A percentile compares a stretch with the other conserved stretches of the same genome.
Conservation (phyloP, 2,113 vertebrate species). For the Sitta europaea region DNA sequence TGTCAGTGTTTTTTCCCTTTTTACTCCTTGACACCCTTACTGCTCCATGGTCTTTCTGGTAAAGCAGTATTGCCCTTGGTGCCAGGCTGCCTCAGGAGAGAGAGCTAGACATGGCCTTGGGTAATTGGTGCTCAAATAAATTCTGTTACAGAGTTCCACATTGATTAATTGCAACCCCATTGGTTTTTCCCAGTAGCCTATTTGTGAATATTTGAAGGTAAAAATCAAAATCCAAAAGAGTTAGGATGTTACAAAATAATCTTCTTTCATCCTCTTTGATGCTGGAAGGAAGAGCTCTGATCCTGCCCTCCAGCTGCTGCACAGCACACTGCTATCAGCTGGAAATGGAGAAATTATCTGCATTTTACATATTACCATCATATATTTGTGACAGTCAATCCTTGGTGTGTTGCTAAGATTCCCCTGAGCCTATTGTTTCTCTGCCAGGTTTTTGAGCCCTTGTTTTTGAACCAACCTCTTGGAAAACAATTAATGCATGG, state of each 20-base stretch:
- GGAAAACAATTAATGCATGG: neutral
- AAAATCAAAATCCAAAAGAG: neutral
- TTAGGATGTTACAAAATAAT: neutral
- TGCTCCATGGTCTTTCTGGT: neutral
- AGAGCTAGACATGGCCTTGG: neutral
- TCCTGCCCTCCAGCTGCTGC: neutral
- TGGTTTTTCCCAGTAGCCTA: neutral
- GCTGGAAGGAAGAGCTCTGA: neutral
- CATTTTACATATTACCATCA: neutral
- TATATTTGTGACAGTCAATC: neutral
- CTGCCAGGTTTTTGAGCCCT: neutral
- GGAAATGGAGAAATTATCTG: neutral
- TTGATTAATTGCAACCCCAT: neutral
- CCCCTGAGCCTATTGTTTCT: neutral
- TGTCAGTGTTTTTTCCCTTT: neutral
- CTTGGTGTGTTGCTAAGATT: neutral
- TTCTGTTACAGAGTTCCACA: neutral
- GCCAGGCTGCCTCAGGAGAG: fast-evolving
- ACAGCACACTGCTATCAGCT: neutral
- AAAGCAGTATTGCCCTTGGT: fast-evolving
- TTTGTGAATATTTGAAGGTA: neutral
- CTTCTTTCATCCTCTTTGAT: neutral
- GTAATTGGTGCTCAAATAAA: neutral
- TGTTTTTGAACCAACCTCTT: neutral
- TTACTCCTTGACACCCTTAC: no score